Base-by-base conservation (phyloP, 35 echinoderm and acorn worm species). In the Eucidaris tribuloides region DNA sequence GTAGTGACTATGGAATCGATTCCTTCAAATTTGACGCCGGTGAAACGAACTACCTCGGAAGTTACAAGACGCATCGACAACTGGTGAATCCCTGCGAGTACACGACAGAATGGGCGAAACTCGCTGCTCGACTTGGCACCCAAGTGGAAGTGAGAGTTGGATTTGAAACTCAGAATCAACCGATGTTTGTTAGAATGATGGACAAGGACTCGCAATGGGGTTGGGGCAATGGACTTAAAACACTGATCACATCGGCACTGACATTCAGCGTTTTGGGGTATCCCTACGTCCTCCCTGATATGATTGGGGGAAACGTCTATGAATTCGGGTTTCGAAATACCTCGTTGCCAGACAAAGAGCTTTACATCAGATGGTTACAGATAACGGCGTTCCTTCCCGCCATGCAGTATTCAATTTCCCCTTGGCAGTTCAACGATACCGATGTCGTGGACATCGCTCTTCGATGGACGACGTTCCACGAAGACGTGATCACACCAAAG, bases 11-110 rank as follows among this genome's bases (percentile, higher is more conserved):
- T 19, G 94, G 94, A 30, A 85, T 97, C 30, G 94, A 97, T 74
- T 97, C 94, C 32, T 97, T 82, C 34, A 97, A 97, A 56, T 97
- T 97, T 39, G 94, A 97, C 49, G 94, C 94, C 17, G 94, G 94
- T 18, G 94, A 97, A 77, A 97, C 86, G 2, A 97, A 97, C 70
- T 97, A 92, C 34, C 65, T 97, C 27, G 30, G 61, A 46, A 66
- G 86, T 40, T 89, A 89, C 41, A 70, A 87, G 25, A 92, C 94
- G 0, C 60, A 85, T 30, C 44, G 79, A 15, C 49, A 58, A n/a
- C 33, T 97, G 3, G 76, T 83, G 2, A 97, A 97, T 35, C 94
- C 94, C 0, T 92, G 90, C 28, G 90, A 92, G 58, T 97, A 97
- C 74, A 97, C 94, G 0, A 92, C 82, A 6, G 62, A 80, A 22